Base-by-base conservation (phyloP, 2,888 invertebrate genomes). In the Drosophila monieri region DNA sequence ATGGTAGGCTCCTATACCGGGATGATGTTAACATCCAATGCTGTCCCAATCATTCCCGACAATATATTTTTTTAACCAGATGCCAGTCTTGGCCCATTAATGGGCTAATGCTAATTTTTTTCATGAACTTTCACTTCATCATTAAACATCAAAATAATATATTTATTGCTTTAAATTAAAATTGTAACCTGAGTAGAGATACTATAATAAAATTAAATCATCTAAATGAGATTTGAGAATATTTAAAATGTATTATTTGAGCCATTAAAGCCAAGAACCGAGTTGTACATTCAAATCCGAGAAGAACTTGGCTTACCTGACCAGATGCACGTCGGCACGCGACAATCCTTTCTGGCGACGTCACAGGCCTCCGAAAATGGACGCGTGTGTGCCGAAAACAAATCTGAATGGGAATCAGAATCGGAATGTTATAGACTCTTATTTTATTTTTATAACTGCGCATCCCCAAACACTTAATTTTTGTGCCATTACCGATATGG, bases 311-410 rank as follows among this genome's bases (percentile, higher is more conserved):
- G 83, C 74, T 65, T 78, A 81, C 85, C 83, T 81, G 81, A 62
- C 52, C 68, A 79, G 58, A 18, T 81, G 83, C 81, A 81, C 81
- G 81, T 81, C 85, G 77, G 23, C 78, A 43, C 64, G 41, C 51
- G 57, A 39, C 62, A 66, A 83, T 79, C 74, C 80, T 78, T 44
- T 48, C 47, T 32, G 44, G 46, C 39, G 41, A 60, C 78, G 78
- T 74, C 74, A 77, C 37, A 25, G 35, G 35, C 59, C 59, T 60
- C 46, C 60, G 15, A 60, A 54, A 55, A 23, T 48, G 61, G 21
- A 18, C 27, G 51, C 57, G 44, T 43, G 32, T 23, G 48, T 47
- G 32, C 46, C 57, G 64, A 43, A 69, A 62, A 49, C 39, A 68
- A 77, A 76, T 69, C 46, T 23, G 55, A 77, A 76, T 67, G 46